Conservation (phyloP, 2,888 invertebrate species). For the Nephrotoma flavescens region DNA sequence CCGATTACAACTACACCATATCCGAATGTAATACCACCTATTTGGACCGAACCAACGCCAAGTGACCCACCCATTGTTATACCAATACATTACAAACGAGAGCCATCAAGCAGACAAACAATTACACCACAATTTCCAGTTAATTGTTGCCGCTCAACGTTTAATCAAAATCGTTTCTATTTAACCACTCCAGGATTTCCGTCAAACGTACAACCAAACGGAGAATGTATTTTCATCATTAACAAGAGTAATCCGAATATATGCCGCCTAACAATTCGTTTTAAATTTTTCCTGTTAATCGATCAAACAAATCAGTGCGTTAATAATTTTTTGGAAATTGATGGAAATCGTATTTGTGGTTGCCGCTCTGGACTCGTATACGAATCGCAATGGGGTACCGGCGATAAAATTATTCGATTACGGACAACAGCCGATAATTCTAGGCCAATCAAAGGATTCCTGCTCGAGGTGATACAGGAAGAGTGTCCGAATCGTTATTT, state of each 20-base stretch:
- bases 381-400: slow-evolving; percentile 22
- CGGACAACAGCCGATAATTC: slow-evolving; percentile 30
- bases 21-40: not conserved
- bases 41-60: not conserved
- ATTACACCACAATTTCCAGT: not conserved
- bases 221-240: slow-evolving; percentile 38
- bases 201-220: slow-evolving; percentile 24
- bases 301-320: slow-evolving; percentile 26
- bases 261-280: slow-evolving; percentile 37
- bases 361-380: slow-evolving; percentile 32
- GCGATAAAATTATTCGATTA: slow-evolving; percentile 33
- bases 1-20: not conserved
- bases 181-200: slow-evolving; percentile 44
- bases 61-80: not conserved
- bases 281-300: slow-evolving; percentile 40
- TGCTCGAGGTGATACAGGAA: slow-evolving; percentile 40
- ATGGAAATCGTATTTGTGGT: slow-evolving; percentile 40
- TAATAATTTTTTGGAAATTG: slow-evolving; percentile 39
- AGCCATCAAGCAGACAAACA: not conserved
- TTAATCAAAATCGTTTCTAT: slow-evolving; percentile 33
- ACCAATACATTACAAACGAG: not conserved
- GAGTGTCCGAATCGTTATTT: slow-evolving; percentile 31
- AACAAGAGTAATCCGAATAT: slow-evolving; percentile 33
- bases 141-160: slow-evolving; percentile 30
- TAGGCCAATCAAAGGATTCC: slow-evolving; percentile 34